Percentiles rank a stretch among this genome's conserved stretches.
These are phyloP conservation scores for Dichetophora obliterata DNA, from an alignment of 2,888 invertebrate genomes.

Conservation along the genomic window DNA sequence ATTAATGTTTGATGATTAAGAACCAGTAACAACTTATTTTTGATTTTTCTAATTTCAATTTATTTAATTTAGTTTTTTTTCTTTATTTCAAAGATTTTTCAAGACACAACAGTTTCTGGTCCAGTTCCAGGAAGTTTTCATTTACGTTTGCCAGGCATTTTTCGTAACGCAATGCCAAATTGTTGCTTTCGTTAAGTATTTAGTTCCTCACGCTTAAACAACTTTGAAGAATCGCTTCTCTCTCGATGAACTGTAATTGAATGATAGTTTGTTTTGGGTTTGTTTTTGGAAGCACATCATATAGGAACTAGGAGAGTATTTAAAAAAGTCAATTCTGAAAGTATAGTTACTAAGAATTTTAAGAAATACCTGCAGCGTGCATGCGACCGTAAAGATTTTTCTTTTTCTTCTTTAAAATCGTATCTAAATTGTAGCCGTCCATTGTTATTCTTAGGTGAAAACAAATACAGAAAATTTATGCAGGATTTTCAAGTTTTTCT, in stretches of 20 bases:
- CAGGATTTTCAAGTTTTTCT: constrained; percentile 11
- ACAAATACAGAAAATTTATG: constrained; percentile 2
- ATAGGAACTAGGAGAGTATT: constrained; percentile 46
- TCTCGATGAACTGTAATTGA: constrained; percentile 57
- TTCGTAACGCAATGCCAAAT: constrained; percentile 41
- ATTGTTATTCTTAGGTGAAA: constrained; percentile 55
- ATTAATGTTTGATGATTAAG: constrained; percentile 7
- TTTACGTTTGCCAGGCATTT: constrained; percentile 24
- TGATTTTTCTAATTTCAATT: constrained; percentile 44
- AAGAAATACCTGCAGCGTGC: constrained; percentile 63
- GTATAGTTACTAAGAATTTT: neutral
- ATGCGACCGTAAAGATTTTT: constrained; percentile 67
- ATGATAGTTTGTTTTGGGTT: constrained; percentile 36
- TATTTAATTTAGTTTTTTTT: constrained; percentile 49
- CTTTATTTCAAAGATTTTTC: constrained; percentile 57
- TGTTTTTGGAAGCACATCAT: constrained; percentile 46
- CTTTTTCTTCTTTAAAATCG: constrained; percentile 67
- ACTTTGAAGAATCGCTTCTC: constrained; percentile 47
- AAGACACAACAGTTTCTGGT: constrained; percentile 71
- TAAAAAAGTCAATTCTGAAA: no score
- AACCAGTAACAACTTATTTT: constrained; percentile 29
- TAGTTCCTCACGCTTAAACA: neutral
- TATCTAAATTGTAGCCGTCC: constrained; percentile 67
- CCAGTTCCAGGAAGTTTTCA: constrained; percentile 69
- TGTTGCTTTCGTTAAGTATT: constrained; percentile 50